These are phyloP conservation scores for Macrostomum lignano DNA, from an alignment of 1,140 invertebrate genomes.

Conservation along the genomic window DNA sequence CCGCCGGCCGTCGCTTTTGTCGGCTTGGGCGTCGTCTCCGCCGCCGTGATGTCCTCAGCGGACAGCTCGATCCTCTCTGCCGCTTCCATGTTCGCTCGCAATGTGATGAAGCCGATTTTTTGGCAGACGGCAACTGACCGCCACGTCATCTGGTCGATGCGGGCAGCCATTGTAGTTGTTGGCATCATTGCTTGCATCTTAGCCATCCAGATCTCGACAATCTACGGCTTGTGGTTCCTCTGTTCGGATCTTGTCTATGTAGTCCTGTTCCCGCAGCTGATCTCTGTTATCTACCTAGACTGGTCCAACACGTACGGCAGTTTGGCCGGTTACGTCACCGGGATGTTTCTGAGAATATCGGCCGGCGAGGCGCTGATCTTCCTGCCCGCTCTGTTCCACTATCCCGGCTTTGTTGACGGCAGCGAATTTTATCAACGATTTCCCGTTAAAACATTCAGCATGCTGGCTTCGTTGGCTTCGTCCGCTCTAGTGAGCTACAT, in stretches of 20 bases:
- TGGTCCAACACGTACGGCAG: constrained; percentile 69
- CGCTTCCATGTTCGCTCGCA: constrained; percentile 85
- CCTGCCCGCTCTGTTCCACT: constrained; percentile 51
- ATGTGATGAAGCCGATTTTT: constrained; percentile 84
- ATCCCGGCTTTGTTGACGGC: constrained; percentile 49
- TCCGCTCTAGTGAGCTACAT: constrained; percentile 27
- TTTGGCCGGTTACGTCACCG: constrained; percentile 47
- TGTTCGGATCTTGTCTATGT: constrained; percentile 91
- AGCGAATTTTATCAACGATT: constrained; percentile 35
- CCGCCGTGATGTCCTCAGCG: constrained; percentile 88
- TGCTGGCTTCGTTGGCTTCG: constrained; percentile 38
- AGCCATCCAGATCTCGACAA: constrained; percentile 76
- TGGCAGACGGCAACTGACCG: constrained; percentile 37
- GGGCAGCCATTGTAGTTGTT: constrained; percentile 62
- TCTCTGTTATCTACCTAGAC: constrained; percentile 70
- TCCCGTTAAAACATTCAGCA: constrained; percentile 29
- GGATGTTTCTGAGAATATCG: constrained; percentile 49
- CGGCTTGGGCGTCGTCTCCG: constrained; percentile 81
- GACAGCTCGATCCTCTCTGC: constrained; percentile 85
- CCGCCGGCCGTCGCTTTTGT: constrained; percentile 71
- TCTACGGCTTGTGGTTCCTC: constrained; percentile 76
- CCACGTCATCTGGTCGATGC: constrained; percentile 73
- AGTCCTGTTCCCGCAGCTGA: constrained; percentile 81
- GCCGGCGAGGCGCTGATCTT: constrained; percentile 60
- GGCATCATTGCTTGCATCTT: constrained; percentile 66